Conservation (phyloP, 2,888 invertebrate species). For the Cetonia aurata region DNA sequence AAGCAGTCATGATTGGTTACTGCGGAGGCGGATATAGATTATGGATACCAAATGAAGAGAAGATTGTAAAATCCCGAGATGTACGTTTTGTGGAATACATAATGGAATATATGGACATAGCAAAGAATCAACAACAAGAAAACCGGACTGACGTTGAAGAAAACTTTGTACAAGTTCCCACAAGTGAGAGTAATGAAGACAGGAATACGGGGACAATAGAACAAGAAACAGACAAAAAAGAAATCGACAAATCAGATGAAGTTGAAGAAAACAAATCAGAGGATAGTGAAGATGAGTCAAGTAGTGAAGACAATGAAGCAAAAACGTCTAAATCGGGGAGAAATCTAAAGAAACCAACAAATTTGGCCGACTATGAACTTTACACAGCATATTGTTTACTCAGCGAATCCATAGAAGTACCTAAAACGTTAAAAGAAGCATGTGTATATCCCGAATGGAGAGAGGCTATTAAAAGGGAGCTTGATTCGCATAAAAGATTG, state of each 20-base stretch:
- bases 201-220: too few species aligned
- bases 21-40: conserved; percentile 52
- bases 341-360: conserved; percentile 32
- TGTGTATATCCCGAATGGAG: conserved; percentile 42
- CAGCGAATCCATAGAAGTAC: conserved; percentile 12
- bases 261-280: conserved; percentile 20
- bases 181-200: too few species aligned
- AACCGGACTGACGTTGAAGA: too few species aligned
- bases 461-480: conserved; percentile 51
- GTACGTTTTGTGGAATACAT: conserved; percentile 51
- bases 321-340: conserved; percentile 7
- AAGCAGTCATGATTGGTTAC: conserved; percentile 52
- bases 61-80: conserved; percentile 49
- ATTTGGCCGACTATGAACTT: conserved; percentile 46
- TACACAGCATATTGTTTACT: conserved; percentile 47
- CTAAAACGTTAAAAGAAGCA: conserved; percentile 15
- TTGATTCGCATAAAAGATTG: conserved; percentile 34
- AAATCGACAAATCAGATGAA: background rate
- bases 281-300: conserved; percentile 38
- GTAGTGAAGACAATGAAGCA: conserved; percentile 32
- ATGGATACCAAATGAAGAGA: conserved; percentile 49
- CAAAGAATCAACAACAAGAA: conserved; percentile 2
- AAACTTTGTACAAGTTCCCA: too few species aligned
- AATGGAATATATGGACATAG: conserved; percentile 42
- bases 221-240: too few species aligned